Evolutionary conservation across 2,888 invertebrate species (phyloP).

Genomic region (Ischnus inquisitorius): DNA sequence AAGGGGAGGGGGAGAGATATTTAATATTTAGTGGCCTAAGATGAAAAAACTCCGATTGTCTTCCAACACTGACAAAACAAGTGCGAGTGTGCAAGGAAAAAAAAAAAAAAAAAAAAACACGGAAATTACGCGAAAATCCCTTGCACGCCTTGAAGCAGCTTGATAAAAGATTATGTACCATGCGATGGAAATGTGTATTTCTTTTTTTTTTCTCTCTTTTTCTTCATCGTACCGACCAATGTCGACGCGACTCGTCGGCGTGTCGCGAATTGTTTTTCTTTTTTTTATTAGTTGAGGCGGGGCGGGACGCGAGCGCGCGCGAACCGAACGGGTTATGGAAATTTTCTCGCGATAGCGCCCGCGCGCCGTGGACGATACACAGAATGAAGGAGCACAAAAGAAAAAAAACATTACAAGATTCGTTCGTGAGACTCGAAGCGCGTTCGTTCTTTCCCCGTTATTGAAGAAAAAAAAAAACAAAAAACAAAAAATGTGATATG

Average conservation of each 20-base stretch:
- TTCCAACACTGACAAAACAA: constrained; percentile 74
- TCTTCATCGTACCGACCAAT: constrained; percentile 26
- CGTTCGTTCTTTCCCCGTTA: constrained; percentile 74
- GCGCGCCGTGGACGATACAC: too few species aligned
- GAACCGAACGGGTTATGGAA: too few species aligned
- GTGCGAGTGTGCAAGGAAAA: constrained; percentile 54
- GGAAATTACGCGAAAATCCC: constrained; percentile 2
- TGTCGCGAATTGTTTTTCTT: constrained; percentile 24
- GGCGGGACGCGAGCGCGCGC: neutral
- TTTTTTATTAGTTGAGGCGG: neutral
- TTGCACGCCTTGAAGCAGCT: constrained; percentile 15
- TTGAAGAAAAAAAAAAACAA: too few species aligned
- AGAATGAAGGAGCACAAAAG: neutral
- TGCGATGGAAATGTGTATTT: constrained; percentile 17
- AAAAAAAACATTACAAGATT: constrained; percentile 37
- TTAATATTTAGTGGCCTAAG: too few species aligned
- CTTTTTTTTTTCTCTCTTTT: constrained; percentile 48
- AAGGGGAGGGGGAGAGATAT: too few species aligned
- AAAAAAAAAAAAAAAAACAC: constrained; percentile 21
- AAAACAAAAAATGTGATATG: constrained; percentile 81
- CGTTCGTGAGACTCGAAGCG: constrained; percentile 54
- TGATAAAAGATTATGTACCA: constrained; percentile 12
- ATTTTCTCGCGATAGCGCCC: too few species aligned
- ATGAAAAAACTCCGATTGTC: constrained; percentile 75
- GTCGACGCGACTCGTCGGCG: constrained; percentile 7